Conservation (phyloP, 1,140 invertebrate genomes). For the Vollenhovia emeryi region DNA sequence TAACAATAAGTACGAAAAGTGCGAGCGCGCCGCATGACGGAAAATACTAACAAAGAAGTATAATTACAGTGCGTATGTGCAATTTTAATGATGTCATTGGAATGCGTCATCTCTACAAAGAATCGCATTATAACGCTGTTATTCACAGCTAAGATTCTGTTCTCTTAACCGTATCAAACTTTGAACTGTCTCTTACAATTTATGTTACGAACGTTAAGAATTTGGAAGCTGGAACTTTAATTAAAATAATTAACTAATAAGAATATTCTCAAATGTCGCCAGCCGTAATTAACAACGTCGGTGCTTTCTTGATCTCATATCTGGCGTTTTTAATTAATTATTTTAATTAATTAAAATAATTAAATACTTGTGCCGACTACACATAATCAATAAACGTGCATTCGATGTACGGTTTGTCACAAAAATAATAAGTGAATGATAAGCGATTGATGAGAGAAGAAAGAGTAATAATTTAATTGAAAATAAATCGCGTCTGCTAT, state of each 20-base stretch:
- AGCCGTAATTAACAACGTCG: too few relatives aligned
- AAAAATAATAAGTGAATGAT: not conserved
- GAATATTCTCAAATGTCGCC: too few relatives aligned
- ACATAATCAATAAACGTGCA: not conserved
- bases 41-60: constrained; percentile 47
- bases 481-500: not conserved
- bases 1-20: constrained; percentile 8
- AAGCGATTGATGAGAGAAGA: too few relatives aligned
- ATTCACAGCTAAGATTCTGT: constrained; percentile 6
- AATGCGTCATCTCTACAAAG: constrained; percentile 39
- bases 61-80: constrained; percentile 31
- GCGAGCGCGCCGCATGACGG: not conserved
- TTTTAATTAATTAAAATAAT: not conserved
- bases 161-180: not conserved
- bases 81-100: constrained; percentile 50
- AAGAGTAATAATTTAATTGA: not conserved
- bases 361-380: not conserved
- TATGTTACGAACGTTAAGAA: not conserved
- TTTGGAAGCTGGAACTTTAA: not conserved
- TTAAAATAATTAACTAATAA: not conserved
- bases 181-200: not conserved
- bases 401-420: not conserved
- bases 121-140: constrained; percentile 4
- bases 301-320: too few relatives aligned
- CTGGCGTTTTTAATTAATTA: too few relatives aligned